Evolutionary conservation across 2,888 invertebrate genomes (phyloP).

Genomic region (Athalia circularis): DNA sequence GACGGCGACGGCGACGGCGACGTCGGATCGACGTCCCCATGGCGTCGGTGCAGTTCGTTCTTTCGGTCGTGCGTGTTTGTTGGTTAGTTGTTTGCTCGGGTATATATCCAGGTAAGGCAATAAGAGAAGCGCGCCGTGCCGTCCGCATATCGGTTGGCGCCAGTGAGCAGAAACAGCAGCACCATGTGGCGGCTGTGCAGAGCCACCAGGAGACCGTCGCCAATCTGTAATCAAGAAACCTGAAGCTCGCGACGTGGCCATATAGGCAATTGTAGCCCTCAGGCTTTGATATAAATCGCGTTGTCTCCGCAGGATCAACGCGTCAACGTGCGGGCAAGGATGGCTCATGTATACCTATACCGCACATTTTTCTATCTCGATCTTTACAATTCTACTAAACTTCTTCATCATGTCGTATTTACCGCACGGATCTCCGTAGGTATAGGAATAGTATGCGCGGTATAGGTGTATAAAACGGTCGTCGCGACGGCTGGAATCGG

Average conservation of each 20-base stretch:
- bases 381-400: too few species aligned
- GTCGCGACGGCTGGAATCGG: background rate
- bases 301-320: constrained; percentile 34
- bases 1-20: constrained; percentile 12
- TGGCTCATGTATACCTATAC: background rate
- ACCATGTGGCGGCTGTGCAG: constrained; percentile 60
- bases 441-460: background rate
- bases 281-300: constrained; percentile 33
- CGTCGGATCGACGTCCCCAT: constrained; percentile 26
- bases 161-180: constrained; percentile 53
- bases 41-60: background rate
- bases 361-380: too few species aligned
- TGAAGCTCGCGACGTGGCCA: constrained; percentile 46
- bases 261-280: constrained; percentile 37
- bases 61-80: constrained; percentile 15
- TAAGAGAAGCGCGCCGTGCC: constrained; percentile 57
- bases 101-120: constrained; percentile 58
- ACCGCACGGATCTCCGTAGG: background rate
- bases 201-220: constrained; percentile 34
- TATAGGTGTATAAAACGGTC: too few species aligned
- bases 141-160: constrained; percentile 58
- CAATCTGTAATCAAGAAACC: constrained; percentile 50
- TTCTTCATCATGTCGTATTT: too few species aligned
- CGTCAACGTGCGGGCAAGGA: constrained; percentile 14
- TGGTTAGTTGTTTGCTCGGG: background rate